Evolutionary conservation across 2,888 invertebrate species (phyloP), one percentile per base, ranked within the genome.

Genomic region (Petrolisthes manimaculis): DNA sequence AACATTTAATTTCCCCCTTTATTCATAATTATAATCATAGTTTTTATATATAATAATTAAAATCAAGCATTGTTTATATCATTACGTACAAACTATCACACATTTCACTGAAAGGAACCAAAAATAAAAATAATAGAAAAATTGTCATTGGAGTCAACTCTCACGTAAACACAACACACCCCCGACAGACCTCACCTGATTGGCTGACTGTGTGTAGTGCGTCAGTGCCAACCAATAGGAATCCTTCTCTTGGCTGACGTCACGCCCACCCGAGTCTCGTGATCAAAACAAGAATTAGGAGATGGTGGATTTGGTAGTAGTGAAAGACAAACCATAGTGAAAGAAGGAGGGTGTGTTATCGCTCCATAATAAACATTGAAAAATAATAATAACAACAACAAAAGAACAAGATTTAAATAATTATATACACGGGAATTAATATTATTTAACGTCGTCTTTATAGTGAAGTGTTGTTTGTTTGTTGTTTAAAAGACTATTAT

Each of bases 81-180:
- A 37, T 37, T 37, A 37, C 37, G 37, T 37, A 37, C 37, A 37
- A 37, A 37, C 2, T 37, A 37, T 37, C 37, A 37, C 37, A 37
- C 37, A 37, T 37, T 0, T 37, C 37, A 37, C 37, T 37, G 37
- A 37, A 51, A n/a, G 12, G 18, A 51, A 21, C 37, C 3, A 61
- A 61, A 6, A 84, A 18, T 51, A 61, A 77, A 77, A 56, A 51
- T 51, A 53, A 84, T 37, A 18, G 5, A 5, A 51, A 14, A 61
- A 51, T 37, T 24, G 54, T 54, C 69, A 12, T 71, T 6, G 14
- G 74, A 54, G 56, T 83, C 86, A 86, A 69, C 74, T 51, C 83
- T 18, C 51, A 86, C 86, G 86, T 86, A 83, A 86, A 86, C 86
- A 86, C 69, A 83, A 78, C 86, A 86, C 86, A 86, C 86, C 86